A percentile compares a stretch with the other conserved stretches of the same genome.
Evolutionary conservation across 2,113 vertebrate species (phyloP).

Genomic region (Calidris pygmaea): DNA sequence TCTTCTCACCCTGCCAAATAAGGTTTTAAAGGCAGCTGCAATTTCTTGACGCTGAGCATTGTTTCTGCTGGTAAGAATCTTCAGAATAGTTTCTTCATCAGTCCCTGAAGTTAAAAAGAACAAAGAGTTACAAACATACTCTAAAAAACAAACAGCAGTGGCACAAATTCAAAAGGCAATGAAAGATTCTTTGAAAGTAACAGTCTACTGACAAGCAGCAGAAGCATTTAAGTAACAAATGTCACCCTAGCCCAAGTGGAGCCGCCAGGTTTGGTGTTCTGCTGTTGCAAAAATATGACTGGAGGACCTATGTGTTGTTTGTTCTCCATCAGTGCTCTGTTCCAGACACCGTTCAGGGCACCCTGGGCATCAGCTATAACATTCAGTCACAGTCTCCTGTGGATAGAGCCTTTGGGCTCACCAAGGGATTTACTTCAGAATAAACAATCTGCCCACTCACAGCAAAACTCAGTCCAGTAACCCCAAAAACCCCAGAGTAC

Average conservation of each 20-base stretch:
- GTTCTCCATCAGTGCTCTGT: background rate
- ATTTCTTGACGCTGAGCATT: conserved; percentile 92
- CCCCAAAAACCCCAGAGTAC: background rate
- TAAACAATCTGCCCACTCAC: background rate
- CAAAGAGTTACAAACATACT: background rate
- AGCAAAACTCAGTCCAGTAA: background rate
- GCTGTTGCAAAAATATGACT: background rate
- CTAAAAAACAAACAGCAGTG: background rate
- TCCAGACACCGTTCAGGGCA: background rate
- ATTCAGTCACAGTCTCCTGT: background rate
- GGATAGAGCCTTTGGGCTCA: background rate
- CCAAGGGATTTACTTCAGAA: background rate
- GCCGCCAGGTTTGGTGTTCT: background rate
- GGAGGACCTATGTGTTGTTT: fast-evolving
- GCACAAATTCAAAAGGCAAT: background rate
- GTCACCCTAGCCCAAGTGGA: background rate
- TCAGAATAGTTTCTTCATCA: conserved; percentile 87
- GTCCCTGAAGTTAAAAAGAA: conserved; percentile 81
- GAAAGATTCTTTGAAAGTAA: background rate
- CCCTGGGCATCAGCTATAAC: background rate
- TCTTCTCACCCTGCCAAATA: conserved; percentile 86
- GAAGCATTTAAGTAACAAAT: background rate
- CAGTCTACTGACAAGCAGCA: background rate
- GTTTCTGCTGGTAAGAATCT: conserved; percentile 83
- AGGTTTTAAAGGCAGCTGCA: conserved; percentile 84